Conservation (phyloP, 1,140 invertebrate species). For the Tetramorium simillimum region DNA sequence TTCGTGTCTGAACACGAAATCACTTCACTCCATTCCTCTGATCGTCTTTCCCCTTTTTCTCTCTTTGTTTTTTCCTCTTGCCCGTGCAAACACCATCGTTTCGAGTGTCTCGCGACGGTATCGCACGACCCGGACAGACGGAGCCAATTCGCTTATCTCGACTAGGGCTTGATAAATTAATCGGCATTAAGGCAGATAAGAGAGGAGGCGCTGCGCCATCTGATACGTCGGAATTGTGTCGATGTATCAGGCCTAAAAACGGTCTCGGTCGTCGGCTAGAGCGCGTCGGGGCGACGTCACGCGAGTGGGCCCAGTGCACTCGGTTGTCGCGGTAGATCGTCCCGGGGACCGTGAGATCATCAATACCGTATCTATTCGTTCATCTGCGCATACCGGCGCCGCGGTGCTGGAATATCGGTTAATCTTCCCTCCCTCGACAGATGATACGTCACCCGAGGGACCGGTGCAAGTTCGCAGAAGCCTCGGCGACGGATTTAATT, state of each 20-base stretch:
- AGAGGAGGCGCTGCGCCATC: conserved; percentile 46
- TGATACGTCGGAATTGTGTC: conserved; percentile 42
- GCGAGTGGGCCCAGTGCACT: background rate
- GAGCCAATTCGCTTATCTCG: conserved; percentile 59
- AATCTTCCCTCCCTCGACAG: background rate
- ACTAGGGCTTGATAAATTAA: conserved; percentile 70
- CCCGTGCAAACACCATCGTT: conserved; percentile 45
- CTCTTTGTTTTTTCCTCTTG: background rate
- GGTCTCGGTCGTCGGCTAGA: conserved; percentile 34
- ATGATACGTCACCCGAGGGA: conserved; percentile 14
- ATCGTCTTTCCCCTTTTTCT: background rate
- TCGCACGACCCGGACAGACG: conserved; percentile 37
- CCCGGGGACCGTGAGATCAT: conserved; percentile 61
- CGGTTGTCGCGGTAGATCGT: conserved; percentile 45
- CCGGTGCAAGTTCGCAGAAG: background rate
- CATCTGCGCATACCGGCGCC: conserved; percentile 58
- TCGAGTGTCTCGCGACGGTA: conserved; percentile 3
- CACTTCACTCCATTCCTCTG: conserved; percentile 17
- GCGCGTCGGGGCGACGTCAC: conserved; percentile 21
- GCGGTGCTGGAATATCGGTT: conserved; percentile 15
- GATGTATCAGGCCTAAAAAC: conserved; percentile 48
- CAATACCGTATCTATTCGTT: conserved; percentile 64
- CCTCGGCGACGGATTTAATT: conserved; percentile 26
- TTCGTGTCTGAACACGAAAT: conserved; percentile 53
- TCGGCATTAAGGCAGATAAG: conserved; percentile 71